Percentiles rank a stretch among this genome's conserved stretches.
Conservation (phyloP, 2,797 vertebrate genomes). For the Neosilurus mollespiculum region DNA sequence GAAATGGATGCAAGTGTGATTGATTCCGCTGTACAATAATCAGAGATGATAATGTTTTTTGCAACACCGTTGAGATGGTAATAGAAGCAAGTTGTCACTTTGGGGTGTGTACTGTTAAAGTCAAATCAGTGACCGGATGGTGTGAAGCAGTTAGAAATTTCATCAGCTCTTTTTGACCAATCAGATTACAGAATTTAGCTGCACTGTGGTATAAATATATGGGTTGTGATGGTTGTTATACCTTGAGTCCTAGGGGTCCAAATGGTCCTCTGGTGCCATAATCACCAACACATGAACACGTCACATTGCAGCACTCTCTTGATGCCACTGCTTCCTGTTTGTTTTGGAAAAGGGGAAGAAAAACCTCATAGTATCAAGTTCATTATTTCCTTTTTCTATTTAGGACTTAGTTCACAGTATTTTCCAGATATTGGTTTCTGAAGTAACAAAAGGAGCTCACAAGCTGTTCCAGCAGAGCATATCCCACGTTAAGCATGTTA, state of each 20-base stretch:
- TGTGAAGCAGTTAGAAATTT: background rate
- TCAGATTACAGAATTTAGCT: too few species aligned
- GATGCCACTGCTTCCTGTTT: slow-evolving; percentile 76
- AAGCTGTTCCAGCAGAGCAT: slow-evolving; percentile 76
- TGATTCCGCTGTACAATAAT: background rate
- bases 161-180: too few species aligned
- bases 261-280: slow-evolving; percentile 69
- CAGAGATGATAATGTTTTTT: background rate
- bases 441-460: slow-evolving; percentile 65
- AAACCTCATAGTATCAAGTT: background rate
- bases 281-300: slow-evolving; percentile 79
- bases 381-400: background rate
- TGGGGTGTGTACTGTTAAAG: background rate
- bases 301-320: slow-evolving; percentile 77
- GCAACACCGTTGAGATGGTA: background rate
- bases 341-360: slow-evolving; percentile 32
- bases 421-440: background rate
- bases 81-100: background rate
- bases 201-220: background rate
- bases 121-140: background rate
- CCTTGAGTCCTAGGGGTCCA: slow-evolving; percentile 76
- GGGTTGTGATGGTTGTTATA: slow-evolving; percentile 52
- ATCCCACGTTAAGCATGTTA: slow-evolving; percentile 75
- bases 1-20: background rate
- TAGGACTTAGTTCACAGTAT: background rate